Evolutionary conservation across 2,797 vertebrate genomes (phyloP).

Genomic region (Sebastes miniatus): DNA sequence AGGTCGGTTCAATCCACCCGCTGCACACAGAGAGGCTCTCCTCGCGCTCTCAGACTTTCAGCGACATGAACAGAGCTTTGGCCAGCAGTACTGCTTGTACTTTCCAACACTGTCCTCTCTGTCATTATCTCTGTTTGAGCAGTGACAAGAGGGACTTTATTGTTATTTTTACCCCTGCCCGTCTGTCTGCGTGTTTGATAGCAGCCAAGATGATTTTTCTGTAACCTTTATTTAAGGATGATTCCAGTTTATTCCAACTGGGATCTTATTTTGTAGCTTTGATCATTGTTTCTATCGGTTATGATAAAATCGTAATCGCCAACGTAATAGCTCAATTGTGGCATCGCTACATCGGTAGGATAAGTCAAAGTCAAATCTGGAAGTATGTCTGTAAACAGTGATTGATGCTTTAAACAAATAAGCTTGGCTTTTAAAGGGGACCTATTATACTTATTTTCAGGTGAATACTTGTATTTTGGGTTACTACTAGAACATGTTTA

Average conservation of each 20-base stretch:
- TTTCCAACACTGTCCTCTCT: conserved; percentile 9
- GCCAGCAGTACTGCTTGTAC: background rate
- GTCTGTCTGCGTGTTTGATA: background rate
- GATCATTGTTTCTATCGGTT: background rate
- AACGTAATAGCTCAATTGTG: background rate
- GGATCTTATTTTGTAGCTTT: background rate
- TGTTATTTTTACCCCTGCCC: background rate
- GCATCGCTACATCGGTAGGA: background rate
- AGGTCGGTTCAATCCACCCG: conserved; percentile 31
- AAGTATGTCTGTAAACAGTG: background rate
- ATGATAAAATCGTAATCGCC: background rate
- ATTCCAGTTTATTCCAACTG: background rate
- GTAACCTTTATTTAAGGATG: background rate
- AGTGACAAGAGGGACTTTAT: background rate
- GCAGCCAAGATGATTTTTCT: background rate
- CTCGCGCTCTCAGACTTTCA: conserved; percentile 5
- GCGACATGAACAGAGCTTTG: conserved; percentile 24
- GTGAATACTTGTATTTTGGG: too few relatives aligned
- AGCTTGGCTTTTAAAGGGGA: background rate
- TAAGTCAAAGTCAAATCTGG: background rate
- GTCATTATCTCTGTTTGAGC: conserved; percentile 21
- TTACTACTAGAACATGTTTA: too few relatives aligned
- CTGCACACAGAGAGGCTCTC: conserved; percentile 29
- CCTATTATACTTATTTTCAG: too few relatives aligned
- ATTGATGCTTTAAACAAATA: background rate